Evolutionary conservation across 2,797 vertebrate genomes (phyloP).

Genomic region (Characodon lateralis): DNA sequence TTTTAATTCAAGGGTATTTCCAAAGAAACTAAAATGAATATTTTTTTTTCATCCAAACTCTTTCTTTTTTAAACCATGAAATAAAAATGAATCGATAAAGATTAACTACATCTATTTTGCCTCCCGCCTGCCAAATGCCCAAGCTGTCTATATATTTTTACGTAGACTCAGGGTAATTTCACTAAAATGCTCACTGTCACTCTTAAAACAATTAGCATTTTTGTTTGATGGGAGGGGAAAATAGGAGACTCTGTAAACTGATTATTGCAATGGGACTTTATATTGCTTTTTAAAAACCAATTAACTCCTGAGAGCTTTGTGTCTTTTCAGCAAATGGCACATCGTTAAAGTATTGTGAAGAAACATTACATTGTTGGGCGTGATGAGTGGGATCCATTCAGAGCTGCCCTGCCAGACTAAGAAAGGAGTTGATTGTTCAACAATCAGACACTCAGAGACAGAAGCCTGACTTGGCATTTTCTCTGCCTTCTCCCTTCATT

Average conservation of each 20-base stretch:
- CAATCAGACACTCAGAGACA: conserved; percentile 72
- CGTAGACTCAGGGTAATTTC: conserved; percentile 70
- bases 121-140: conserved; percentile 44
- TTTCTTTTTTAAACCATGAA: conserved; percentile 34
- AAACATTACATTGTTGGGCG: conserved; percentile 75
- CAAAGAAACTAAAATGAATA: not conserved
- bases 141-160: conserved; percentile 60
- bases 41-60: conserved; percentile 15
- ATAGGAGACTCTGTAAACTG: conserved; percentile 75
- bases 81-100: conserved; percentile 4
- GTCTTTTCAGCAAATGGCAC: conserved; percentile 78
- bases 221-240: conserved; percentile 71
- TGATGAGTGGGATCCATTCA: conserved; percentile 81
- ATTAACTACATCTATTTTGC: conserved; percentile 26
- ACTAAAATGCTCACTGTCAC: conserved; percentile 67
- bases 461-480: conserved; percentile 75
- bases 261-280: conserved; percentile 80
- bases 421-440: conserved; percentile 66
- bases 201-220: conserved; percentile 79
- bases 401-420: conserved; percentile 65
- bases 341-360: conserved; percentile 80
- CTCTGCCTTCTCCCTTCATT: conserved; percentile 53
- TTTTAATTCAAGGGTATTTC: not conserved
- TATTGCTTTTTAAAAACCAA: conserved; percentile 84
- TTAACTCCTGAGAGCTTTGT: conserved; percentile 81